Evolutionary conservation across 2,113 vertebrate genomes (phyloP).

Genomic region (Lota lota): DNA sequence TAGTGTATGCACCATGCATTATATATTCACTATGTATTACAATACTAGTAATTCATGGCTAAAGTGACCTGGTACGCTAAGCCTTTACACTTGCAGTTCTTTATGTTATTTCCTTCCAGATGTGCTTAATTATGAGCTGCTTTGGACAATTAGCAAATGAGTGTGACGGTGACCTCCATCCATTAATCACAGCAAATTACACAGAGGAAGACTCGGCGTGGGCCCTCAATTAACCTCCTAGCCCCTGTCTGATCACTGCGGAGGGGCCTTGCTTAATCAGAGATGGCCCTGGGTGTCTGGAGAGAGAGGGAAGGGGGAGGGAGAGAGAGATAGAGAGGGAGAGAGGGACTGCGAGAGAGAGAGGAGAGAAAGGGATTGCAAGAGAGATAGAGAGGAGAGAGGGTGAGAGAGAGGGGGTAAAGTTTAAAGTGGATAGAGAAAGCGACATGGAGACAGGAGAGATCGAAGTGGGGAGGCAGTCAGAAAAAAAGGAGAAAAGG

Average conservation of each 20-base stretch:
- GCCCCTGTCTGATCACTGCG: constrained; percentile 59
- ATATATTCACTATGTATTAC: too few relatives aligned
- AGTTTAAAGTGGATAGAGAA: not conserved
- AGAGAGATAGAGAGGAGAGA: not conserved
- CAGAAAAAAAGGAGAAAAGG: not conserved
- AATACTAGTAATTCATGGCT: too few relatives aligned
- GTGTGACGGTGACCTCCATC: constrained; percentile 70
- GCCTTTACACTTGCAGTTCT: constrained; percentile 14
- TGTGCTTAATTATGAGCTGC: constrained; percentile 67
- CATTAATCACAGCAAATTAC: constrained; percentile 80
- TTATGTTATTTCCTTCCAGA: constrained; percentile 56
- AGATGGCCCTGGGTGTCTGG: constrained; percentile 49
- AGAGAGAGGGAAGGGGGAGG: constrained; percentile 18
- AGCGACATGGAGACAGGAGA: not conserved
- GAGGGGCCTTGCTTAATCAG: constrained; percentile 58
- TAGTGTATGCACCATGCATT: constrained; percentile 25
- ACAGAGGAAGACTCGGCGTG: constrained; percentile 69
- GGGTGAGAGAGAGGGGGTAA: not conserved
- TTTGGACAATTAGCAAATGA: constrained; percentile 72
- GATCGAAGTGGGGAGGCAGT: not conserved
- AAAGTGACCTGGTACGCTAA: constrained; percentile 9
- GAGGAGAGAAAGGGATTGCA: not conserved
- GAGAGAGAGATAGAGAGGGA: constrained; percentile 5
- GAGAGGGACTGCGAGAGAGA: not conserved
- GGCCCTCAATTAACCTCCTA: constrained; percentile 77